These are phyloP conservation scores for Tricholauxania praeusta DNA, from an alignment of 2,888 invertebrate species.

Conservation along the genomic window DNA sequence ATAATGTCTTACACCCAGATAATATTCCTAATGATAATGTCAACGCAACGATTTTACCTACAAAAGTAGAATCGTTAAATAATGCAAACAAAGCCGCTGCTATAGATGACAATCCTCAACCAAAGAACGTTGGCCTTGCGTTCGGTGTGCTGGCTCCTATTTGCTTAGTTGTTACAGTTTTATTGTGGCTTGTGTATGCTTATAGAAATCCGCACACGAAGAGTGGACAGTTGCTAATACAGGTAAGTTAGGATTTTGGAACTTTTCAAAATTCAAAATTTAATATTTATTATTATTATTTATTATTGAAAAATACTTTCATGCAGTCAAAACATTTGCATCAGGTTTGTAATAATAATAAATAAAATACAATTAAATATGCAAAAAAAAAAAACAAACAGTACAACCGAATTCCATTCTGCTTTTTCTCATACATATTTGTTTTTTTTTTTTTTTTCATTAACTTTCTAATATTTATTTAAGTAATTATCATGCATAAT, in stretches of 20 bases:
- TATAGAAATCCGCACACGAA: conserved; percentile 96
- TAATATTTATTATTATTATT: too few relatives aligned
- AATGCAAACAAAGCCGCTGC: conserved; percentile 36
- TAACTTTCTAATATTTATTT: conserved; percentile 11
- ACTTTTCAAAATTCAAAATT: neutral
- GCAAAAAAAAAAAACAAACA: too few relatives aligned
- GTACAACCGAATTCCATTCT: too few relatives aligned
- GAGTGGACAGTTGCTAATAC: conserved; percentile 95
- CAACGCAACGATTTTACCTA: conserved; percentile 26
- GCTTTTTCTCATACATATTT: neutral
- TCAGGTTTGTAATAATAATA: conserved; percentile 61
- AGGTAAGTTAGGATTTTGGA: conserved; percentile 73
- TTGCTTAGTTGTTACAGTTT: conserved; percentile 75
- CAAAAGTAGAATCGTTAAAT: conserved; percentile 20
- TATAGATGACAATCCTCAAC: conserved; percentile 47
- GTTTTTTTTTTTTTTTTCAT: neutral
- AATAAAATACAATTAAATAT: too few relatives aligned
- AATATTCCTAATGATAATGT: conserved; percentile 14
- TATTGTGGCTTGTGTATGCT: conserved; percentile 90
- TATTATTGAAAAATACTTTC: conserved; percentile 46
- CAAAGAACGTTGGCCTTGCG: conserved; percentile 64
- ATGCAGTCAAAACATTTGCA: conserved; percentile 67
- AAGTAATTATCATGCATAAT: too few relatives aligned
- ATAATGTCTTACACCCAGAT: conserved; percentile 11
- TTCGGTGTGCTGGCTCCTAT: conserved; percentile 80